phyloP scores from a whole-genome alignment of 2,113 vertebrate genomes.

The Phalacrocorax carbo region DNA sequence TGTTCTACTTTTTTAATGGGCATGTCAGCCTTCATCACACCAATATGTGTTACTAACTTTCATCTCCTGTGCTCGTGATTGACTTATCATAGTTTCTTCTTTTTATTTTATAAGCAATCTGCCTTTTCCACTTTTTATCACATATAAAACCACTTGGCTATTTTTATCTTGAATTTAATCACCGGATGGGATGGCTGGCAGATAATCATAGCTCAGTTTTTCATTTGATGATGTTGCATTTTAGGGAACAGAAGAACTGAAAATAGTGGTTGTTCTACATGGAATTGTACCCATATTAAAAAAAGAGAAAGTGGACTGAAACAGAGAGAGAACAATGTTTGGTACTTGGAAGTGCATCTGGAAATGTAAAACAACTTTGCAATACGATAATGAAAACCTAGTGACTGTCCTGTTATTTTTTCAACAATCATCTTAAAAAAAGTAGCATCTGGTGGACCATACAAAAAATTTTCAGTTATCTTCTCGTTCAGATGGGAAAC shows the following conservation, averaged over 20 bases:
- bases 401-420: background rate
- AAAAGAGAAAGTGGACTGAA: background rate
- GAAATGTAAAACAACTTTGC: background rate
- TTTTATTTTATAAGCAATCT: background rate
- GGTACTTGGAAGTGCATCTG: background rate
- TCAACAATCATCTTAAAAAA: background rate
- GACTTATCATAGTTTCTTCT: background rate
- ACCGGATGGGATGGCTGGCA: background rate
- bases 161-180: slow-evolving; percentile 24
- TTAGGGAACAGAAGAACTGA: background rate
- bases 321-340: background rate
- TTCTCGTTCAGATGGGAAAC: background rate
- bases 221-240: background rate
- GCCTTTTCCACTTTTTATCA: background rate
- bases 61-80: background rate
- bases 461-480: background rate
- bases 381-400: background rate
- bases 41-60: background rate
- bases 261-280: background rate
- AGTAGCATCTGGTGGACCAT: rapidly evolving
- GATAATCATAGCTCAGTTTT: background rate
- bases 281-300: background rate
- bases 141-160: background rate
- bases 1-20: background rate
- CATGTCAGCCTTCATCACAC: slow-evolving; percentile 21